phyloP scores from a whole-genome alignment of 53 echinoderm and acorn worm species.

The Astropecten irregularis region DNA sequence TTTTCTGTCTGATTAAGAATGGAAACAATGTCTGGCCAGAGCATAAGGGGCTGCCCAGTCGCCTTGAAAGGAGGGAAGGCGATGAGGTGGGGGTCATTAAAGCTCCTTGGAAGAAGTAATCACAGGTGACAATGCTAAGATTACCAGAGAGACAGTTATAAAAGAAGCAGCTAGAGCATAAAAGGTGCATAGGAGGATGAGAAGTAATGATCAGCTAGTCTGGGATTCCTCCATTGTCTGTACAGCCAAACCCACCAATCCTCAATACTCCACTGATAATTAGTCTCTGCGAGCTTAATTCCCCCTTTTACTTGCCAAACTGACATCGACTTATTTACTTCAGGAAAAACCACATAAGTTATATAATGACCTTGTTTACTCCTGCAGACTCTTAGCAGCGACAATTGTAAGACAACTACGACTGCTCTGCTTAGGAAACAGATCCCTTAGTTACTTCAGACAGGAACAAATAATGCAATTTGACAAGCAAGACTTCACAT shows the following conservation, averaged over 20 bases:
- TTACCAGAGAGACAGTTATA: conserved; percentile 18
- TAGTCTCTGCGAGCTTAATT: not conserved
- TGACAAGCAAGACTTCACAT: too few species aligned
- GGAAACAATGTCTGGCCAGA: conserved; percentile 27
- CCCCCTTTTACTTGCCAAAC: not conserved
- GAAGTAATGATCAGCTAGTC: not conserved
- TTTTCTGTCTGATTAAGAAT: conserved; percentile 42
- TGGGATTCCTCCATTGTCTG: conserved; percentile 3
- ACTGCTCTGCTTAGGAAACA: too few species aligned
- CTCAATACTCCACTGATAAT: not conserved
- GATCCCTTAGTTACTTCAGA: too few species aligned
- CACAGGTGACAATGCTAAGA: conserved; percentile 28
- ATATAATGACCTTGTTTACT: conserved; percentile 23
- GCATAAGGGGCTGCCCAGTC: not conserved
- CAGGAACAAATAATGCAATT: too few species aligned
- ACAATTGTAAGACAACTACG: too few species aligned
- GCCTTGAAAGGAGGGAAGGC: too few species aligned
- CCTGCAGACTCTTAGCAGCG: too few species aligned
- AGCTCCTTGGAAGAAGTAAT: conserved; percentile 42
- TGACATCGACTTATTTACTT: conserved; percentile 11
- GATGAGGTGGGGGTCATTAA: conserved; percentile 1
- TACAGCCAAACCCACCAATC: not conserved
- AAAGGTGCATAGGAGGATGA: not conserved
- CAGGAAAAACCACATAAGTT: conserved; percentile 22
- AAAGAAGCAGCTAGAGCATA: conserved; percentile 4